Evolutionary conservation across 2,113 vertebrate species (phyloP).

Genomic region (Halcyon senegalensis): DNA sequence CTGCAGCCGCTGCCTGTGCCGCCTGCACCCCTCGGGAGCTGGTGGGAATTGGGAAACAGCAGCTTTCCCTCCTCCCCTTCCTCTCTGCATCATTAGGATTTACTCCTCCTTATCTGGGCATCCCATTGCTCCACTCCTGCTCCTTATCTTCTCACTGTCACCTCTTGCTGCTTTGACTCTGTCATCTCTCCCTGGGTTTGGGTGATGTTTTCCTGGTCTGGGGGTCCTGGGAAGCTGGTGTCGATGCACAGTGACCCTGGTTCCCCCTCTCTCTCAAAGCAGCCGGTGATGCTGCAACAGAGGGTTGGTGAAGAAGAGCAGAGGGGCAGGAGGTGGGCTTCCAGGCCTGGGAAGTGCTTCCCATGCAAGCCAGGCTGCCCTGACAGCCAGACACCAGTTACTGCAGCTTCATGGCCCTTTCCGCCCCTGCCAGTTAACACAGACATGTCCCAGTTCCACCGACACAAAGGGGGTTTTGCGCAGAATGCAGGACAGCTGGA

Average conservation of each 20-base stretch:
- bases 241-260: fast-evolving
- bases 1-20: neutral
- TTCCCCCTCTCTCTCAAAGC: neutral
- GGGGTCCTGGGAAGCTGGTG: fast-evolving
- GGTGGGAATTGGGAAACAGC: fast-evolving
- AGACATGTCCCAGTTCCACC: neutral
- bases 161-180: neutral
- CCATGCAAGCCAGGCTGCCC: neutral
- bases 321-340: neutral
- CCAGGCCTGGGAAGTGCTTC: neutral
- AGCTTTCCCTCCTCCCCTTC: neutral
- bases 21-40: neutral
- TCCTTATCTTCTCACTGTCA: neutral
- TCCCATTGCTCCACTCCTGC: neutral
- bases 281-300: fast-evolving
- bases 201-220: neutral
- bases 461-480: fast-evolving
- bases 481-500: neutral
- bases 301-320: neutral
- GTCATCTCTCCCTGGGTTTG: neutral
- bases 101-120: neutral
- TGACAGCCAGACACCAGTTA: neutral
- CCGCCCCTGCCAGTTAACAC: neutral
- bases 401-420: neutral
- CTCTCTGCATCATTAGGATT: neutral